Evolutionary conservation across 35 echinoderm and acorn worm species (phyloP).

Genomic region (Holothuria glaberrima): DNA sequence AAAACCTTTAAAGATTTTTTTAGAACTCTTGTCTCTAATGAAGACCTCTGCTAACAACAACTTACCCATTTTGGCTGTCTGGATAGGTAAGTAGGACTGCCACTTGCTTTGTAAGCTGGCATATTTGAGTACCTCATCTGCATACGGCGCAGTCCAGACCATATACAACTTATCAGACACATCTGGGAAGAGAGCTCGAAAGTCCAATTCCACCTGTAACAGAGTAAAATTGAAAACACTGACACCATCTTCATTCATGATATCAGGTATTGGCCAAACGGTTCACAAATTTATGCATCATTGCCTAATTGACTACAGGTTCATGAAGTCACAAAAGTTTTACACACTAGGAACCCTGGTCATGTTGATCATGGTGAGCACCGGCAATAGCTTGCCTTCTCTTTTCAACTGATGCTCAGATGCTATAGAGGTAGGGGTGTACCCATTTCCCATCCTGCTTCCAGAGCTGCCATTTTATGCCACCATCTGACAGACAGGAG

Average conservation of each 20-base stretch:
- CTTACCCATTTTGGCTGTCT: neutral
- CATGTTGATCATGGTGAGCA: neutral
- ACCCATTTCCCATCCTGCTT: neutral
- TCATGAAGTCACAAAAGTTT: neutral
- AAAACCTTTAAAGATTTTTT: too few species aligned
- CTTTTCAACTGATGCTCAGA: conserved; percentile 7
- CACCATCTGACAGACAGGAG: too few species aligned
- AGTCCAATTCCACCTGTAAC: conserved; percentile 13
- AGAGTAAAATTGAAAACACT: neutral
- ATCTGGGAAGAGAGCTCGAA: neutral
- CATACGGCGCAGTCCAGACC: neutral
- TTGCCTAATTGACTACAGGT: neutral
- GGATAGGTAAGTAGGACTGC: neutral
- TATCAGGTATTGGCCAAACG: neutral
- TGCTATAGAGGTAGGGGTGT: neutral
- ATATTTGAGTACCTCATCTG: neutral
- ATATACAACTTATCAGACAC: neutral
- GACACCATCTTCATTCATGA: neutral
- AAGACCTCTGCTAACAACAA: too few species aligned
- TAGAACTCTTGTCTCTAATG: too few species aligned
- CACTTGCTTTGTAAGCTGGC: conserved; percentile 17
- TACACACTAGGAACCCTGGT: neutral
- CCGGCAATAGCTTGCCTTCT: neutral
- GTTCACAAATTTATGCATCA: conserved; percentile 3
- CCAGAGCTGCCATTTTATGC: neutral